phyloP scores from a whole-genome alignment of 2,888 invertebrate genomes.

The Malacosoma neustria region DNA sequence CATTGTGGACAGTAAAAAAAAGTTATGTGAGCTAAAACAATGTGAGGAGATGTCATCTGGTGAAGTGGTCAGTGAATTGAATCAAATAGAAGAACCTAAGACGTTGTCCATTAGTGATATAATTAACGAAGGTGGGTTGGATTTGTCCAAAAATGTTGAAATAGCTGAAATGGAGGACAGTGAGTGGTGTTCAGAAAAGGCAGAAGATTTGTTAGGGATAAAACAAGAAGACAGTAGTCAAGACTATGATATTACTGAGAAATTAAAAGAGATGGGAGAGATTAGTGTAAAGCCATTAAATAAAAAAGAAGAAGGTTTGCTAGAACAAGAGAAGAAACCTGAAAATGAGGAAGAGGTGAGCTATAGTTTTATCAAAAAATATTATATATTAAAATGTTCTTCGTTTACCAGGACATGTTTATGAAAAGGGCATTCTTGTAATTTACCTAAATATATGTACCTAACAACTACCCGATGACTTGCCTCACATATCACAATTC shows the following conservation, averaged over 20 bases:
- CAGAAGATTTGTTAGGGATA: slow-evolving; percentile 53
- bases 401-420: too few relatives aligned
- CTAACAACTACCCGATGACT: too few relatives aligned
- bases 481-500: too few relatives aligned
- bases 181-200: slow-evolving; percentile 59
- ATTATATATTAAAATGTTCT: background rate
- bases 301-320: slow-evolving; percentile 33
- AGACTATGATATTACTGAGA: slow-evolving; percentile 77
- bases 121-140: slow-evolving; percentile 61
- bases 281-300: slow-evolving; percentile 60
- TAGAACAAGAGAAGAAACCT: slow-evolving; percentile 39
- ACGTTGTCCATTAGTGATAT: slow-evolving; percentile 68
- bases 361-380: background rate
- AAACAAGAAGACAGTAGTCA: slow-evolving; percentile 57
- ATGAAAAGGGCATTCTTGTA: too few relatives aligned
- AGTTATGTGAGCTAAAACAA: slow-evolving; percentile 11
- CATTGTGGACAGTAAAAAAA: slow-evolving; percentile 41
- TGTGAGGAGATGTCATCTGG: slow-evolving; percentile 4
- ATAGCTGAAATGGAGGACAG: slow-evolving; percentile 61
- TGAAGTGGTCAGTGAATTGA: slow-evolving; percentile 8
- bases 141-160: slow-evolving; percentile 64
- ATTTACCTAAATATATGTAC: too few relatives aligned
- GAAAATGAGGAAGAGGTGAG: slow-evolving; percentile 63
- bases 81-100: slow-evolving; percentile 36
- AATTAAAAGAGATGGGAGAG: slow-evolving; percentile 78